Evolutionary conservation across 2,113 vertebrate species (phyloP).

Genomic region (Penelope pileata): DNA sequence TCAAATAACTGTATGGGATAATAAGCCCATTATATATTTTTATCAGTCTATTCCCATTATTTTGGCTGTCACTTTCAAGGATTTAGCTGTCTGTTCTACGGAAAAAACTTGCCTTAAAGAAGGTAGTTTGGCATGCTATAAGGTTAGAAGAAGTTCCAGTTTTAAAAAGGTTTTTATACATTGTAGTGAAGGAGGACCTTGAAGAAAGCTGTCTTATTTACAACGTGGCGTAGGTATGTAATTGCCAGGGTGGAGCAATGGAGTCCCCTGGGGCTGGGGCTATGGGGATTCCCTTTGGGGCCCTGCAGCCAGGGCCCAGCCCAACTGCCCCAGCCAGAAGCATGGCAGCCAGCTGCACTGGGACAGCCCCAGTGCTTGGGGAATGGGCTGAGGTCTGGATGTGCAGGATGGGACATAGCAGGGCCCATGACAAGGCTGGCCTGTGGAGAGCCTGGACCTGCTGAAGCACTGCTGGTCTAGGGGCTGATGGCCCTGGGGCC

Average conservation of each 20-base stretch:
- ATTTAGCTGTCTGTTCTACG: background rate
- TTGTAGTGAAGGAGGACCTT: background rate
- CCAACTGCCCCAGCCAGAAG: background rate
- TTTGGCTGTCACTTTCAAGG: background rate
- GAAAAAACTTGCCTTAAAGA: background rate
- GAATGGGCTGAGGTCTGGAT: accelerated
- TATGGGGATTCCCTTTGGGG: background rate
- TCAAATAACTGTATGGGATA: background rate
- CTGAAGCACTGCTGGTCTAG: accelerated
- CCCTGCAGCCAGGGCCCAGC: background rate
- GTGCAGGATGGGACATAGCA: background rate
- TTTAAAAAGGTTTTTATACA: background rate
- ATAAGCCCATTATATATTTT: background rate
- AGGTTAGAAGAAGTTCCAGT: background rate
- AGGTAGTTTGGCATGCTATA: background rate
- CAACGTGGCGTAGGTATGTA: background rate
- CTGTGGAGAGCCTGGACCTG: background rate
- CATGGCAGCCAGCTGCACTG: accelerated
- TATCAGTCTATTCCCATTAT: background rate
- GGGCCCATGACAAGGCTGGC: background rate
- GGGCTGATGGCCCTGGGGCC: too few relatives aligned
- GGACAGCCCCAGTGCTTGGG: accelerated
- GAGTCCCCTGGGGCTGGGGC: accelerated
- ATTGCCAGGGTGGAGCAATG: background rate
- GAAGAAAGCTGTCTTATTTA: background rate